Evolutionary conservation across 2,113 vertebrate species (phyloP).

Genomic region (Bothrops jararaca): DNA sequence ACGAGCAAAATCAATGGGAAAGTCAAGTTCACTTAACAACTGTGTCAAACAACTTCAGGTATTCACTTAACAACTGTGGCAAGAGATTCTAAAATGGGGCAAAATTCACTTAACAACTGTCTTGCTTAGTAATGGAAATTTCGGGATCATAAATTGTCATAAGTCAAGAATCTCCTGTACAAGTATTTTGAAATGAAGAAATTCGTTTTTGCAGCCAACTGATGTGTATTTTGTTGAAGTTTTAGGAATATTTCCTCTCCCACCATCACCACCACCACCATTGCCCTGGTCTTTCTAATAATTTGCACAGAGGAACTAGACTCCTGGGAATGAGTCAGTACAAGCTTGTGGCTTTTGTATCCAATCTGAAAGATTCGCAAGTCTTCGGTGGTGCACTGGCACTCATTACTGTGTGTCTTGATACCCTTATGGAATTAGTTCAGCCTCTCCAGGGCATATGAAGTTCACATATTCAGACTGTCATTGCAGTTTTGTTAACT

Average conservation of each 20-base stretch:
- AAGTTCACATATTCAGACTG: slow-evolving; percentile 7
- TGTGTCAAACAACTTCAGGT: background rate
- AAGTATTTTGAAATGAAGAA: background rate
- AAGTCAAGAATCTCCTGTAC: background rate
- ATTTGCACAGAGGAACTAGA: background rate
- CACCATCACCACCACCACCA: background rate
- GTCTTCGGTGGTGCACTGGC: background rate
- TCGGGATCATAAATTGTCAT: background rate
- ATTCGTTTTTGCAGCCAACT: background rate
- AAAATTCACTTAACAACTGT: background rate
- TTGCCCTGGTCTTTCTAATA: background rate
- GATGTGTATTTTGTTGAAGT: background rate
- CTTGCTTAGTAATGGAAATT: background rate
- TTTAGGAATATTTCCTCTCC: background rate
- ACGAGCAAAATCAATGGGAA: background rate
- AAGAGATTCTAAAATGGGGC: background rate
- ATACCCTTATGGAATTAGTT: background rate
- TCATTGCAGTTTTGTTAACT: slow-evolving; percentile 10
- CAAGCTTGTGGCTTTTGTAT: background rate
- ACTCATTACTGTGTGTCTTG: background rate
- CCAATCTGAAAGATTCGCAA: background rate
- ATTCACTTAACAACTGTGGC: background rate
- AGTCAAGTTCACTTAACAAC: background rate
- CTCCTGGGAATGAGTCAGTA: background rate
- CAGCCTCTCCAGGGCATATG: background rate